A percentile compares a stretch with the other conserved stretches of the same genome.
phyloP scores from a whole-genome alignment of 2,797 vertebrate genomes.

The Peromyscus nudipes region DNA sequence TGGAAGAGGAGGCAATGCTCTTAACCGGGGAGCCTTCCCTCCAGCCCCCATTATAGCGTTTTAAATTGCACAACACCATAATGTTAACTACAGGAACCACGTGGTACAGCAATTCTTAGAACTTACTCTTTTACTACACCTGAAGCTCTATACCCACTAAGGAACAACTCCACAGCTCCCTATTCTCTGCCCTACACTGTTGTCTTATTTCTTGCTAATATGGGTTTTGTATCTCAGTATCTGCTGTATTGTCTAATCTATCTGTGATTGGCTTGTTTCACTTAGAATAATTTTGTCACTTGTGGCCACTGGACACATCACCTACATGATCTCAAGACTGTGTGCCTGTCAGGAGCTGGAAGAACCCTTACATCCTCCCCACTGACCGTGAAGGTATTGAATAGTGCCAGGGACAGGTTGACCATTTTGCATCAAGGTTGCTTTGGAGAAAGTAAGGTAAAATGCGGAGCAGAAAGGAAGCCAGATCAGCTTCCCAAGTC shows the following conservation, averaged over 20 bases:
- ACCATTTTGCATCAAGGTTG: neutral
- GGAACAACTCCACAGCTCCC: neutral
- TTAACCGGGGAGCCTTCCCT: neutral
- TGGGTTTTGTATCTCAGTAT: neutral
- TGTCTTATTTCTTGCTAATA: neutral
- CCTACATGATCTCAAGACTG: neutral
- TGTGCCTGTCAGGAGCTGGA: neutral
- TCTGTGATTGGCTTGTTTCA: neutral
- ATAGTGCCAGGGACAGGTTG: neutral
- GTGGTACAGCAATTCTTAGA: neutral
- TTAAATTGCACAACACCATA: neutral
- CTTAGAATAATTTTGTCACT: neutral
- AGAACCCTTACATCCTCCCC: neutral
- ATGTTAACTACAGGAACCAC: neutral
- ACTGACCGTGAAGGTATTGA: neutral
- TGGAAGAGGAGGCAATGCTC: neutral
- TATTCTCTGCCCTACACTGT: neutral
- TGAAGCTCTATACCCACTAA: neutral
- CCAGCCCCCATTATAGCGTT: neutral
- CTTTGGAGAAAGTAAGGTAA: neutral
- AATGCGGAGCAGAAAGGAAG: neutral
- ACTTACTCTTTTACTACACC: neutral
- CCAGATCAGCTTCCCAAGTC: neutral
- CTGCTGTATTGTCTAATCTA: neutral
- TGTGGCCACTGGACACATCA: neutral